These are phyloP conservation scores for Steinernema khuongi DNA, from an alignment of 1,140 invertebrate genomes.

Conservation along the genomic window DNA sequence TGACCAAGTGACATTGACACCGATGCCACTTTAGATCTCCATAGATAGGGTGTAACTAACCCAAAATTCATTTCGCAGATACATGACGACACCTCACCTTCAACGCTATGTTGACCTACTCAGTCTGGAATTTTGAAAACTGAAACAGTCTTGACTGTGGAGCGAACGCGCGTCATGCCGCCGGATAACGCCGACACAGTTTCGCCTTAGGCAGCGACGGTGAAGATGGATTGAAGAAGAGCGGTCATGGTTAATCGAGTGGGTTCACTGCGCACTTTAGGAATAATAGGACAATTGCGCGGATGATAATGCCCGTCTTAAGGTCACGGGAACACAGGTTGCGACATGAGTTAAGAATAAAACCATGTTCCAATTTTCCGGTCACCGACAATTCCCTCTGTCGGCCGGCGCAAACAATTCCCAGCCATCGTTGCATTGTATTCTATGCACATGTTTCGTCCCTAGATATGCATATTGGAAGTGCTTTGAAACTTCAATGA, in stretches of 20 bases:
- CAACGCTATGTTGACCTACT: neutral
- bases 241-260: neutral
- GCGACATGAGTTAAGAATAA: too few relatives aligned
- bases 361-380: too few relatives aligned
- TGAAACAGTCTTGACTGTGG: neutral
- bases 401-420: too few relatives aligned
- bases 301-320: too few relatives aligned
- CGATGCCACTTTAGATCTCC: neutral
- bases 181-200: neutral
- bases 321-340: too few relatives aligned
- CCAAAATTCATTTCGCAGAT: neutral
- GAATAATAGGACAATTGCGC: neutral
- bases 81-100: neutral
- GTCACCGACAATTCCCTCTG: too few relatives aligned
- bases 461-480: too few relatives aligned
- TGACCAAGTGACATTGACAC: constrained; percentile 9
- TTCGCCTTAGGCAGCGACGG: neutral
- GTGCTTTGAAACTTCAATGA: too few relatives aligned
- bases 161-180: neutral
- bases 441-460: too few relatives aligned
- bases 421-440: too few relatives aligned
- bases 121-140: constrained; percentile 7
- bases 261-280: neutral
- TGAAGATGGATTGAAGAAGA: neutral
- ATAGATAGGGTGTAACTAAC: constrained; percentile 7